These are phyloP conservation scores for Daboia siamensis DNA, from an alignment of 2,113 vertebrate genomes.

Conservation along the genomic window DNA sequence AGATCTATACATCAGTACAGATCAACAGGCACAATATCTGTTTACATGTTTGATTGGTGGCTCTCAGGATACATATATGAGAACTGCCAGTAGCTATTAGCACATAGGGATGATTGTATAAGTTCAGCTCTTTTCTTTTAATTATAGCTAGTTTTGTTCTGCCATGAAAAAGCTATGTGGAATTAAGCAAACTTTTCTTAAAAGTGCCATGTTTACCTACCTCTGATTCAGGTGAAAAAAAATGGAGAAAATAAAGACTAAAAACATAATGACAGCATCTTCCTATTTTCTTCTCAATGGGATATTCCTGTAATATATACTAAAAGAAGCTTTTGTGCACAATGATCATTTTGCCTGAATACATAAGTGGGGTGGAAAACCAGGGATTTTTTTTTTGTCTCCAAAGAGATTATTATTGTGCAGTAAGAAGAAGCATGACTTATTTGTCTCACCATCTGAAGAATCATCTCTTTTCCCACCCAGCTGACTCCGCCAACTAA, in stretches of 20 bases:
- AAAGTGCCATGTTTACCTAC: background rate
- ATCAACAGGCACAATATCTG: background rate
- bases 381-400: background rate
- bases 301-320: slow-evolving; percentile 27
- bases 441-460: slow-evolving; percentile 33
- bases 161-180: background rate
- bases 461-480: slow-evolving; percentile 49
- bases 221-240: slow-evolving; percentile 51
- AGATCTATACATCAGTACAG: too few species aligned
- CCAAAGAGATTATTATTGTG: slow-evolving; percentile 21
- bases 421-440: slow-evolving; percentile 3
- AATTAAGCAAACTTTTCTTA: slow-evolving; percentile 11
- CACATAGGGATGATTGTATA: background rate
- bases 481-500: slow-evolving; percentile 57
- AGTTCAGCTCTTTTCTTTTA: background rate
- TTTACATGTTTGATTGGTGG: background rate
- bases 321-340: slow-evolving; percentile 28
- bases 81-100: background rate
- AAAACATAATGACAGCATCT: slow-evolving; percentile 21
- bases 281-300: slow-evolving; percentile 34
- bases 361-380: slow-evolving; percentile 8
- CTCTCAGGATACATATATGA: background rate
- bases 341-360: slow-evolving; percentile 22
- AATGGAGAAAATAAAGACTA: background rate
- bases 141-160: background rate